These are phyloP conservation scores for Dryas iulia DNA, from an alignment of 1,140 invertebrate species.

Conservation along the genomic window DNA sequence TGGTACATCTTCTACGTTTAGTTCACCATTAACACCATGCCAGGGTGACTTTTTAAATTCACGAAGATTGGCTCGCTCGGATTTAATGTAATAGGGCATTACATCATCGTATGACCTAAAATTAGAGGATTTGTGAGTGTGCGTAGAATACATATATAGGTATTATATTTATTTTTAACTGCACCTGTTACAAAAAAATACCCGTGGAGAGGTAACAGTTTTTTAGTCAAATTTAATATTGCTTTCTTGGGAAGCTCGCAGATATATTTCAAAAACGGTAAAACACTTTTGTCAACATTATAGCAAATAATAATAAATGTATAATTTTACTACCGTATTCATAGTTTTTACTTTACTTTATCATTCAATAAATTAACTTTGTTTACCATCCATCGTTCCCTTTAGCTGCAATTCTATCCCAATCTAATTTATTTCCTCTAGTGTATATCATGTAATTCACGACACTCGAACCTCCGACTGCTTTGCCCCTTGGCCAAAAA, in stretches of 20 bases:
- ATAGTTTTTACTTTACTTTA: no score
- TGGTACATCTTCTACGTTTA: conserved; percentile 80
- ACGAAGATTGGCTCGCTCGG: conserved; percentile 80
- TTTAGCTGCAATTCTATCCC: conserved; percentile 86
- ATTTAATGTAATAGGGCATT: conserved; percentile 84
- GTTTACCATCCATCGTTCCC: conserved; percentile 84
- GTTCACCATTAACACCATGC: conserved; percentile 80
- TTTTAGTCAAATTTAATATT: no score
- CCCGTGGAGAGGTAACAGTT: no score
- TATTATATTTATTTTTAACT: not conserved
- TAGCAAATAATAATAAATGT: no score
- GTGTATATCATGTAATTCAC: conserved; percentile 96
- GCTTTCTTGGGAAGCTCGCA: no score
- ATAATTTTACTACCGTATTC: no score
- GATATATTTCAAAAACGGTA: no score
- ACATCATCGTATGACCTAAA: conserved; percentile 86
- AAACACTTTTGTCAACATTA: no score
- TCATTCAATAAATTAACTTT: not conserved
- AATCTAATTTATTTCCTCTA: conserved; percentile 88
- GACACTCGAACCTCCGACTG: conserved; percentile 87
- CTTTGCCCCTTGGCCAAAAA: conserved; percentile 83
- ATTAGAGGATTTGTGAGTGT: no score
- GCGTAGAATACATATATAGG: conserved; percentile 17
- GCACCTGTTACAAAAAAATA: no score
- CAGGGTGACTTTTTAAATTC: conserved; percentile 76